Evolutionary conservation across 2,888 invertebrate genomes (phyloP).

Genomic region (Erebia palarica): DNA sequence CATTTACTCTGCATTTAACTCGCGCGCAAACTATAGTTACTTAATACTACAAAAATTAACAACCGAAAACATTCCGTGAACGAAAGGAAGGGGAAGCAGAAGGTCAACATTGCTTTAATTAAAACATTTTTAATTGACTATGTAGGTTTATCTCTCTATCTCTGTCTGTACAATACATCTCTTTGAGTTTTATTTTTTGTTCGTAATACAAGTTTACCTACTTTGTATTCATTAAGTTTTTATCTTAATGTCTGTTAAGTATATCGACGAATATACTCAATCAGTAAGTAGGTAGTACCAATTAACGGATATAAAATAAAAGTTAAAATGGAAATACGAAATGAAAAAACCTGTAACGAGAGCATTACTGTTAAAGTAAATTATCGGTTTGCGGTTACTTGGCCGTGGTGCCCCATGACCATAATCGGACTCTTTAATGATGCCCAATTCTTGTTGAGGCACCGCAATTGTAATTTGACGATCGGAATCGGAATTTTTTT

Average conservation of each 20-base stretch:
- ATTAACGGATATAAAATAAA: slow-evolving; percentile 31
- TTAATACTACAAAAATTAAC: no score
- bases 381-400: slow-evolving; percentile 58
- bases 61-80: no score
- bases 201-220: neutral
- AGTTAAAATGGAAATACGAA: slow-evolving; percentile 32
- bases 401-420: slow-evolving; percentile 50
- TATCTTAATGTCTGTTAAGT: slow-evolving; percentile 23
- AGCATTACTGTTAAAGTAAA: slow-evolving; percentile 63
- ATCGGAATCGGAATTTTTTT: slow-evolving; percentile 1
- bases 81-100: no score
- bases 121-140: no score
- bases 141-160: no score
- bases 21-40: no score
- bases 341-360: slow-evolving; percentile 52
- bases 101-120: no score
- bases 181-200: no score
- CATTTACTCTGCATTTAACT: no score
- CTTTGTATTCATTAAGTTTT: neutral
- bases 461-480: slow-evolving; percentile 2
- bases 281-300: slow-evolving; percentile 28
- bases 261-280: slow-evolving; percentile 23
- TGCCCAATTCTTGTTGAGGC: slow-evolving; percentile 59
- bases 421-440: slow-evolving; percentile 62
- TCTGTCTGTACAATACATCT: no score